phyloP scores from a whole-genome alignment of 2,113 vertebrate species.

The Zosterops hypoxanthus region DNA sequence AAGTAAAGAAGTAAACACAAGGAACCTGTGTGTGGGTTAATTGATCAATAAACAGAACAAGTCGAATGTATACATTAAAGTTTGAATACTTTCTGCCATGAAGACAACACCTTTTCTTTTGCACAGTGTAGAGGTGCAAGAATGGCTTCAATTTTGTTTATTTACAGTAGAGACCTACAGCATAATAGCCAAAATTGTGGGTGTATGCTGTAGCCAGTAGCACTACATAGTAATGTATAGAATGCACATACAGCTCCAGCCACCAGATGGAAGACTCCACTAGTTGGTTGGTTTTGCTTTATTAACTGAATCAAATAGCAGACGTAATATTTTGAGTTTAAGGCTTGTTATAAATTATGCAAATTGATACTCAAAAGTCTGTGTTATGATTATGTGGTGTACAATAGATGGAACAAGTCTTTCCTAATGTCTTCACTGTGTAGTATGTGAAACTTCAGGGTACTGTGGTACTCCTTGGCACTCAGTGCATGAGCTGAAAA shows the following conservation, averaged over 20 bases:
- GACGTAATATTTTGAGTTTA: background rate
- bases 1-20: background rate
- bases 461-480: background rate
- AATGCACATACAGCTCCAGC: conserved; percentile 2
- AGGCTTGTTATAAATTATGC: background rate
- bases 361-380: background rate
- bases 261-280: conserved; percentile 63
- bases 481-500: background rate
- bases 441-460: background rate
- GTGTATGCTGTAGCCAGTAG: background rate
- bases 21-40: background rate
- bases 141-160: background rate
- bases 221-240: background rate
- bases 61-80: background rate
- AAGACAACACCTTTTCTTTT: background rate
- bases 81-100: background rate
- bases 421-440: background rate
- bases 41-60: background rate
- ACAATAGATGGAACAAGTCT: background rate
- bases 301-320: background rate
- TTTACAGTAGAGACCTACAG: background rate
- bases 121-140: background rate
- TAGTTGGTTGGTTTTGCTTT: background rate
- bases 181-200: accelerated
- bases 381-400: background rate